Evolutionary conservation across 2,888 invertebrate species (phyloP), one percentile per base, ranked within the genome.

Genomic region (Tricholauxania praeusta): DNA sequence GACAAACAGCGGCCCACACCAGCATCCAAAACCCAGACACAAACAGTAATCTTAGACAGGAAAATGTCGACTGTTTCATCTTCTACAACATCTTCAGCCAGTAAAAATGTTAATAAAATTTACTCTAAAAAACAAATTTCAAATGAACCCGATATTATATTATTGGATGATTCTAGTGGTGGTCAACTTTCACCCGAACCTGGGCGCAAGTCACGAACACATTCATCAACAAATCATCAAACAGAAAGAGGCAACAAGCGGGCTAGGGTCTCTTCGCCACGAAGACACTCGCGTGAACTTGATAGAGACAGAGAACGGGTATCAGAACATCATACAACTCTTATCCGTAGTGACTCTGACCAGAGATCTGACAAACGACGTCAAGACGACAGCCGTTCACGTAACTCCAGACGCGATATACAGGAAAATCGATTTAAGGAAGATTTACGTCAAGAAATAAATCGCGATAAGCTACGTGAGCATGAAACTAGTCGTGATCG

Each of bases 81-180:
- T 51, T 80, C 83, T 78, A 79, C 83, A 79, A 81, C 83, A 80
- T 59, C 70, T 63, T 63, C 70, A 70, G 53, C 70, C 63, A 86
- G 86, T 87, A 87, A 88, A 80, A 87, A 88, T 82, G 84, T 79
- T 84, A 87, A 84, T 82, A 82, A 80, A 79, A 87, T 83, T 82
- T 81, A 80, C 81, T 80, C 83, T 85, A 83, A 82, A 82, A 85
- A 78, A 78, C 79, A 78, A 79, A 88, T 85, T 79, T 81, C 81
- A 81, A 84, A 84, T 80, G 88, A 86, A 82, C 85, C 88, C 77
- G 91, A 90, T 81, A 90, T 92, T 77, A 92, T 92, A 83, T 88
- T 91, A 78, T 89, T 92, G 79, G 91, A 91, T 84, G 92, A 93
- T 83, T 90, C 90, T 80, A 92, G 92, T 77, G 90, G 90, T 75